phyloP scores from a whole-genome alignment of 2,113 vertebrate species.

The Brachyhypopomus gauderio region DNA sequence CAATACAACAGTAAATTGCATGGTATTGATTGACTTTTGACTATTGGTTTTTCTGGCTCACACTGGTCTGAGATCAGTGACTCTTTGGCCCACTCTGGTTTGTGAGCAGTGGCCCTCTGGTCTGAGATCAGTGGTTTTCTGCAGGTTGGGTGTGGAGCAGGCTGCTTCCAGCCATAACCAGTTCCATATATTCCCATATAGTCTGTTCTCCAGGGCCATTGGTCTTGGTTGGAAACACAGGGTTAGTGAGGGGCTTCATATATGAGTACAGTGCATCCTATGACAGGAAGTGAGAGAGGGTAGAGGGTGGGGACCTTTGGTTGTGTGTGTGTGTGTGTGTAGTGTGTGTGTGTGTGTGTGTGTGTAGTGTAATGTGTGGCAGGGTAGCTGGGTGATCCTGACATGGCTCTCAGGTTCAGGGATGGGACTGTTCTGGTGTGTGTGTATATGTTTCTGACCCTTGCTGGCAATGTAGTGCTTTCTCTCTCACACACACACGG shows the following conservation, averaged over 20 bases:
- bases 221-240: no score
- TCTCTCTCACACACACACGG: background rate
- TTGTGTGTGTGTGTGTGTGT: no score
- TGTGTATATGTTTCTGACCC: background rate
- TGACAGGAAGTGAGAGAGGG: no score
- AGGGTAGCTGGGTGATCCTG: no score
- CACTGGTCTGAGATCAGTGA: background rate
- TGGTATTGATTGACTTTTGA: slow-evolving; percentile 24
- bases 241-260: no score
- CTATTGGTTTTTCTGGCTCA: background rate
- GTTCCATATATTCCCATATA: no score
- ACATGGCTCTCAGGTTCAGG: background rate
- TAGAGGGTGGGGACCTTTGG: no score
- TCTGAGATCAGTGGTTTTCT: background rate
- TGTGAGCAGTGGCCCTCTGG: no score
- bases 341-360: background rate
- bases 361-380: background rate
- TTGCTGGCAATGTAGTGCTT: background rate
- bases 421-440: background rate
- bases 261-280: no score
- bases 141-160: no score
- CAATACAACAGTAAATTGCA: slow-evolving; percentile 32
- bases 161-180: no score
- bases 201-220: no score
- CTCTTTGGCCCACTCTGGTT: background rate